phyloP scores from a whole-genome alignment of 2,888 invertebrate genomes.

The Lumbricus terrestris region DNA sequence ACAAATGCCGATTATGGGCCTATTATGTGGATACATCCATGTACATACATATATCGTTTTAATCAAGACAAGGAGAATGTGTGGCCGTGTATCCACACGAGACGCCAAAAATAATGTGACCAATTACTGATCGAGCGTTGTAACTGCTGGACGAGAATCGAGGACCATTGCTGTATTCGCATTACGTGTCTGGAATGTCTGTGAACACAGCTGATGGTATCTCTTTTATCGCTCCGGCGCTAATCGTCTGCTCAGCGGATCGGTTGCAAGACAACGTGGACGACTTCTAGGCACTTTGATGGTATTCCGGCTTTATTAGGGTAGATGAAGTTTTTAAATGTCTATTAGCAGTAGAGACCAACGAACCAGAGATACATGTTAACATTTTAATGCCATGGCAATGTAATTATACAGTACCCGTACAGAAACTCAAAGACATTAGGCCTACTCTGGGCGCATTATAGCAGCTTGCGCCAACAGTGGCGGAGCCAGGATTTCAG shows the following conservation, averaged over 20 bases:
- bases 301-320: background rate
- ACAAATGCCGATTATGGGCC: too few species aligned
- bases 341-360: background rate
- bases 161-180: conserved; percentile 22
- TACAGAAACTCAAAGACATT: too few species aligned
- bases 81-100: background rate
- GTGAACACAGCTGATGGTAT: conserved; percentile 30
- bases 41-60: background rate
- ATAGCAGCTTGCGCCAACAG: background rate
- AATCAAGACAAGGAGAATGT: background rate
- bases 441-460: background rate
- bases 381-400: too few species aligned
- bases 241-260: background rate
- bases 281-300: background rate
- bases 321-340: background rate
- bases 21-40: too few species aligned
- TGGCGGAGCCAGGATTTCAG: too few species aligned
- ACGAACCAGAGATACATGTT: background rate
- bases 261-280: background rate
- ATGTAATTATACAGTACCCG: too few species aligned
- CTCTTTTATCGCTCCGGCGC: conserved; percentile 22
- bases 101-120: background rate
- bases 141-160: conserved; percentile 4
- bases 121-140: background rate
- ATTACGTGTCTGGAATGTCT: conserved; percentile 7